A percentile compares a stretch with the other conserved stretches of the same genome.
phyloP scores from a whole-genome alignment of 1,140 invertebrate species.

The Neodiprion fabricii region DNA sequence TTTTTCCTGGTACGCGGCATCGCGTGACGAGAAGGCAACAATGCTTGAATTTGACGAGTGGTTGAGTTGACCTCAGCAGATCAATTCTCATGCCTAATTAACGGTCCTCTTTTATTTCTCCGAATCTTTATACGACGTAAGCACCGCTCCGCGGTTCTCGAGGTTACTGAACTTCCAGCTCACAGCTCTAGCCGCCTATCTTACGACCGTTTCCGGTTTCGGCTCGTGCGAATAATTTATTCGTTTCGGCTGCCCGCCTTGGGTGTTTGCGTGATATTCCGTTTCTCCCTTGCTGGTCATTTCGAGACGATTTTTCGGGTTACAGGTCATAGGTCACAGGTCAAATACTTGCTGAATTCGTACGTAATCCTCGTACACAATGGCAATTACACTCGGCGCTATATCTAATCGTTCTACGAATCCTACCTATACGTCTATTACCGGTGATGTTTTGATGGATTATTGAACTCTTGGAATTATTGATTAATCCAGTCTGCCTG shows the following conservation, averaged over 20 bases:
- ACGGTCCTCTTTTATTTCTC: background rate
- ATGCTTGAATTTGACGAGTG: background rate
- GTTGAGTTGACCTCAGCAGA: background rate
- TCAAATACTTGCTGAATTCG: too few species aligned
- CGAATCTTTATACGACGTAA: background rate
- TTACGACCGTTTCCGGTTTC: slow-evolving; percentile 1
- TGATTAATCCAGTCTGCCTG: too few species aligned
- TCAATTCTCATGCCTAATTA: background rate
- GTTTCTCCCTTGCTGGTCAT: background rate
- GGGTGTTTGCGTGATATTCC: slow-evolving; percentile 1
- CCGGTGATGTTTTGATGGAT: too few species aligned
- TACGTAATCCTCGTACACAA: too few species aligned
- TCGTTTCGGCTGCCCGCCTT: background rate
- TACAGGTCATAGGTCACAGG: background rate
- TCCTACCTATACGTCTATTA: too few species aligned
- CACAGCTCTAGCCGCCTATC: background rate
- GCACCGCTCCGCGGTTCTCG: background rate
- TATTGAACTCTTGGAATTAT: too few species aligned
- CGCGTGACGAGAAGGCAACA: background rate
- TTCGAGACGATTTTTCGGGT: background rate
- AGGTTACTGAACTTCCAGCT: background rate
- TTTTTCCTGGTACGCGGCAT: background rate
- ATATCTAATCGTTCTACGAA: too few species aligned
- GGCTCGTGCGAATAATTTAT: slow-evolving; percentile 3
- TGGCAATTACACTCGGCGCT: too few species aligned